Conservation (phyloP, 2,797 vertebrate genomes). For the Bradypodion pumilum region DNA sequence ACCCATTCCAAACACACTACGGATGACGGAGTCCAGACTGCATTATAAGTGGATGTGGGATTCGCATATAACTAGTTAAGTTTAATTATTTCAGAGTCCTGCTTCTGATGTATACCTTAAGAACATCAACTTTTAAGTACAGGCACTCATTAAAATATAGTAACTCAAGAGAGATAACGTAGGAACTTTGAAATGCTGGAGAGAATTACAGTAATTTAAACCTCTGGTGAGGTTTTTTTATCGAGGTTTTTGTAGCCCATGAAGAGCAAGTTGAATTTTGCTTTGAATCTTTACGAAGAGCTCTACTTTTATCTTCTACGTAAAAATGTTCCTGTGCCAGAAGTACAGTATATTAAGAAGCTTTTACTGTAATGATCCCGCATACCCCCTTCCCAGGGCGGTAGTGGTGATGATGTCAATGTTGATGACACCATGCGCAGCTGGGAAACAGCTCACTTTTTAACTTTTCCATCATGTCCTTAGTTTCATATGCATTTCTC, state of each 20-base stretch:
- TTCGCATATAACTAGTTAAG: too few relatives aligned
- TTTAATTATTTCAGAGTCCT: too few relatives aligned
- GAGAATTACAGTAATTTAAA: background rate
- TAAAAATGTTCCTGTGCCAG: background rate
- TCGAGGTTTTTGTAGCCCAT: background rate
- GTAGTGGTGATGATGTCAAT: too few relatives aligned
- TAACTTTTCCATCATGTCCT: background rate
- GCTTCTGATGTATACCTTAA: too few relatives aligned
- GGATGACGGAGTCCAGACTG: too few relatives aligned
- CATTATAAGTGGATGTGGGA: too few relatives aligned
- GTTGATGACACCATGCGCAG: too few relatives aligned
- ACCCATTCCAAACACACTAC: too few relatives aligned
- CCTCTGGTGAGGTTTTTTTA: background rate
- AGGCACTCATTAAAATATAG: background rate
- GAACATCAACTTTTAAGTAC: background rate
- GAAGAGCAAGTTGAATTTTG: background rate
- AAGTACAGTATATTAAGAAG: background rate
- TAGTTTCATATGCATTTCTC: too few relatives aligned
- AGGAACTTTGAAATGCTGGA: background rate
- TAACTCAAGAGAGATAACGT: background rate
- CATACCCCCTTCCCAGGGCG: background rate
- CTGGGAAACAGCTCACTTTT: background rate
- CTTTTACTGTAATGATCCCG: background rate
- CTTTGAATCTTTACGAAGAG: background rate
- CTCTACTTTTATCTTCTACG: background rate